Base-by-base conservation (phyloP, 2,888 invertebrate species). In the Entomobrya proxima region DNA sequence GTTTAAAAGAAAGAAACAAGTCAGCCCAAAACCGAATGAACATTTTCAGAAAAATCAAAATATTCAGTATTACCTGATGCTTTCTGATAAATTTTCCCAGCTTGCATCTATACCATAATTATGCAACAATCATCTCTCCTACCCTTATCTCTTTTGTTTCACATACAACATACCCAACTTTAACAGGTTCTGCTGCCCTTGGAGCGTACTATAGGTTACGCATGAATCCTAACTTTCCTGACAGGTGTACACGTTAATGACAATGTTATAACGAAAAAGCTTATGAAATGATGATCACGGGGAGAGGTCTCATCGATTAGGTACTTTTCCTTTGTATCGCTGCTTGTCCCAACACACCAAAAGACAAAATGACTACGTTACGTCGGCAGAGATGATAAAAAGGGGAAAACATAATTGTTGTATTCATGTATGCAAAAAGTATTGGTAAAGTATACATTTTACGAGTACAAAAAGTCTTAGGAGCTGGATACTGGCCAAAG, bases 401-500 rank as follows among this genome's bases (percentile, higher is more conserved):
- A 58, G 24, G 55, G 55, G 30, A 3, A 27, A 58, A 30, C 1
- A 27, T 27, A 58, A 58, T 52, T 58, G 27, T 21, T 13, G 9
- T 27, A 1, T 27, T 47, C n/a, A 3, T 47, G n/a, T 47, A 47
- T 15, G 7, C 47, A 47, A 47, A 2, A 13, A 13, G 5, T 27
- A 6, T 58, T 30, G 24, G 24, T 11, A 13, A 11, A 27, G 3
- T 58, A 52, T 15, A 21, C 11, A 52, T 18, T 18, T 13, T 58
- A 27, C 2, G 13, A 7, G 55, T 21, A 27, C 13, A 11, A 58
- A 72, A 24, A 72, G 6, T 24, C 30, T 58, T n/a, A 18, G 52
- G 58, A 58, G 55, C 80, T 80, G 80, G 80, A 80, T 52, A 61
- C 44, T 75, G 61, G 81, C 75, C 81, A 81, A 80, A 67, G 47